Percentiles rank a stretch among this genome's conserved stretches.
These are phyloP conservation scores for Nibea albiflora DNA, from an alignment of 2,113 vertebrate genomes.

Conservation along the genomic window DNA sequence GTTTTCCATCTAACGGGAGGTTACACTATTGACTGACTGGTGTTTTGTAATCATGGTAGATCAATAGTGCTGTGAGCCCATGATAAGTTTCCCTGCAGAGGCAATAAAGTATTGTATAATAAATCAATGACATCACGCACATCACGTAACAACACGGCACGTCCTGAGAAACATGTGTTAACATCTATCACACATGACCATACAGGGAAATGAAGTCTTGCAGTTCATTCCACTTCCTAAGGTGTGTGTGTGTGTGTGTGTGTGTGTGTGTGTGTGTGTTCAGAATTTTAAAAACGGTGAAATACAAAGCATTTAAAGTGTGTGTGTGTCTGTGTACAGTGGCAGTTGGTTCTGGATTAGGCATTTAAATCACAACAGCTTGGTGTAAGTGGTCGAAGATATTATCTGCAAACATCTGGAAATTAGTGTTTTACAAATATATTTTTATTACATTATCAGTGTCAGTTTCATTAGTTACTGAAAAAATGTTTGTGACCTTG, in stretches of 20 bases:
- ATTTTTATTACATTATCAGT: background rate
- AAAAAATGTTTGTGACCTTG: too few species aligned
- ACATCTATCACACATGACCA: background rate
- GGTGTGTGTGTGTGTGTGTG: too few species aligned
- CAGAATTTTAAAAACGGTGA: background rate
- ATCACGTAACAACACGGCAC: background rate
- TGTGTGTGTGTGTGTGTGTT: too few species aligned
- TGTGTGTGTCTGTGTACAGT: background rate
- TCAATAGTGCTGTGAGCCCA: constrained; percentile 14
- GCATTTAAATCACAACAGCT: background rate
- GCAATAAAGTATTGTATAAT: constrained; percentile 1
- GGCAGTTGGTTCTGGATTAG: background rate
- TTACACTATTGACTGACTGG: constrained; percentile 20
- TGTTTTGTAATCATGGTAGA: constrained; percentile 32
- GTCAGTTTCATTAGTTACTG: too few species aligned
- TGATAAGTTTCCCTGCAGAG: background rate
- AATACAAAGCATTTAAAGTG: too few species aligned
- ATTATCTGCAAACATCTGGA: background rate
- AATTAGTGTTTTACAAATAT: background rate
- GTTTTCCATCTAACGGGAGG: constrained; percentile 8
- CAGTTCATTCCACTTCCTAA: constrained; percentile 1
- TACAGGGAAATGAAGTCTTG: background rate
- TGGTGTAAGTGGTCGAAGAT: background rate
- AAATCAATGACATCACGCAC: constrained; percentile 22
- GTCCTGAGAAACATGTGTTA: background rate